Evolutionary conservation across 2,113 vertebrate species (phyloP).

Genomic region (Prunella himalayana): DNA sequence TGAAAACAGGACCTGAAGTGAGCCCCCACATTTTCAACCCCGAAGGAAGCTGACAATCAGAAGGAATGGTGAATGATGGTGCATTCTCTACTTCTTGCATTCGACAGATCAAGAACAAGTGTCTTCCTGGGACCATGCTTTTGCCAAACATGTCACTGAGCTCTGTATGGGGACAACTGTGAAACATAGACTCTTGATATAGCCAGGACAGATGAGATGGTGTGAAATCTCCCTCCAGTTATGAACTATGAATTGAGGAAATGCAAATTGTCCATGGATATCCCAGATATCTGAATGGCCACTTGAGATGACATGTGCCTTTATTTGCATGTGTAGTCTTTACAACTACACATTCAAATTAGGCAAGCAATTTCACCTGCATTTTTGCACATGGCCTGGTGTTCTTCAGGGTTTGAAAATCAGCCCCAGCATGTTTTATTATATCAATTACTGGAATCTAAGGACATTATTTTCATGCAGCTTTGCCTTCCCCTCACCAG

Average conservation of each 20-base stretch:
- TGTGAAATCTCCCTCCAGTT: not conserved
- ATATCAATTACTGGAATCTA: slow-evolving; percentile 5
- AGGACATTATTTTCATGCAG: not conserved
- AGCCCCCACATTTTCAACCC: not conserved
- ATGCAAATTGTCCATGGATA: not conserved
- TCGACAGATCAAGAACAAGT: not conserved
- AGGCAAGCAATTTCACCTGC: slow-evolving; percentile 34
- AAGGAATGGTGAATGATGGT: not conserved
- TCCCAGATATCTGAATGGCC: slow-evolving; percentile 29
- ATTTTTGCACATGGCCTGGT: slow-evolving; percentile 50
- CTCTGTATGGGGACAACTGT: not conserved
- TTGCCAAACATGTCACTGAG: not conserved
- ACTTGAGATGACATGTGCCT: not conserved
- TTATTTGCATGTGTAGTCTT: not conserved
- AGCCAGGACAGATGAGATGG: not conserved
- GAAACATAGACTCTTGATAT: not conserved
- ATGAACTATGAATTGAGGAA: not conserved
- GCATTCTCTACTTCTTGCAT: not conserved
- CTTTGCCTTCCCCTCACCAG: not conserved
- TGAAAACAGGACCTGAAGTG: not conserved
- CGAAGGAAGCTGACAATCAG: not conserved
- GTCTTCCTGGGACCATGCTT: not conserved
- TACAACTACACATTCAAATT: not conserved
- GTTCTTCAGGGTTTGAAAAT: slow-evolving; percentile 18
- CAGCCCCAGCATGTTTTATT: not conserved